Base-by-base conservation (phyloP, 2,113 vertebrate genomes). In the Larimichthys polyactis region DNA sequence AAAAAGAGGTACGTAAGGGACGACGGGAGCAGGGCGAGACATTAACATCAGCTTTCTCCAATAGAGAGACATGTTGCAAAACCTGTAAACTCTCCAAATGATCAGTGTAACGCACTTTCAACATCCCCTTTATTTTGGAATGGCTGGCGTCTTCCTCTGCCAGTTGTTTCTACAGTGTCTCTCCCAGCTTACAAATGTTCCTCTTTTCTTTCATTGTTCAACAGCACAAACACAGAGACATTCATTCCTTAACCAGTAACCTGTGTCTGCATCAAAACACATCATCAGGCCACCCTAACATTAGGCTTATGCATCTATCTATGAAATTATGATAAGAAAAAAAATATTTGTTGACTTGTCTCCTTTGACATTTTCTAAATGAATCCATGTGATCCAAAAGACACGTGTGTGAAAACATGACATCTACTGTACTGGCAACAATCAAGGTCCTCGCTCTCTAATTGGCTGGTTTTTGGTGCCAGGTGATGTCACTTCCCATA, bases 21-120 rank as follows among this genome's bases (percentile, higher is more conserved):
- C 75, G 78, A 78, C 72, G 59, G 65, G 75, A 88, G 68, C 83
- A 70, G 63, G 58, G 75, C 58, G 79, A 89, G 81, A 89, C 76
- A 64, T 24, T 82, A 90, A 90, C 80, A 87, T 90, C 88, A 71
- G 68, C 74, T 84, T 89, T 83, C 67, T 86, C 85, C 91, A 87
- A 78, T 60, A 69, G 77, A 79, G 73, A 78, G 80, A 86, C 94
- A 92, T 90, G 90, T 89, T 90, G 88, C 85, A 84, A 86, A 77
- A 70, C 52, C 68, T 77, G 82, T 83, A 80, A 85, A 83, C 68
- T 78, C 80, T 86, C 81, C 78, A 82, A 85, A 90, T 78, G 78
- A 83, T 88, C 82, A 85, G 27, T 32, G 55, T 71, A 72, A 82
- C 60, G 70, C 75, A 71, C 54, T 78, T 79, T 64, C 16, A 51